These are phyloP conservation scores for Sinhomidia bicolor DNA, from an alignment of 2,888 invertebrate genomes.

Conservation along the genomic window DNA sequence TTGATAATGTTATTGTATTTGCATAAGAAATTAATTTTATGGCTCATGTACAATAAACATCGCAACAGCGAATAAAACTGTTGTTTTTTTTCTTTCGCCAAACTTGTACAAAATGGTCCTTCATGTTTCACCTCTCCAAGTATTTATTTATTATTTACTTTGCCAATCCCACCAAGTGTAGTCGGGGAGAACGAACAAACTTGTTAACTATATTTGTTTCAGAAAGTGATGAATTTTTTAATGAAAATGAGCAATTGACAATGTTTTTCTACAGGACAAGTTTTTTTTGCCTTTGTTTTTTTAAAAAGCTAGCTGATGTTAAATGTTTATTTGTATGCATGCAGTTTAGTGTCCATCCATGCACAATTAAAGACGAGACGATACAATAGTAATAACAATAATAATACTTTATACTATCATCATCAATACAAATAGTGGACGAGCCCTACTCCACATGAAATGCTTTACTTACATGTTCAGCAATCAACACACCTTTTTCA, in stretches of 20 bases:
- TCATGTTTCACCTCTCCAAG: conserved; percentile 12
- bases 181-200: neutral
- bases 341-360: neutral
- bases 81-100: conserved; percentile 31
- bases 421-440: conserved; percentile 30
- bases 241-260: conserved; percentile 54
- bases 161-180: neutral
- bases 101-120: neutral
- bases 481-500: conserved; percentile 35
- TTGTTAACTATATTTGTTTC: conserved; percentile 23
- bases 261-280: conserved; percentile 41
- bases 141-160: neutral
- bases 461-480: conserved; percentile 14
- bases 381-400: neutral
- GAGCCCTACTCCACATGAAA: conserved; percentile 33
- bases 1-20: conserved; percentile 39
- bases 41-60: conserved; percentile 39
- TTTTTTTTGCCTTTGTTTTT: conserved; percentile 6
- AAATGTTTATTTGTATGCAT: conserved; percentile 19
- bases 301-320: neutral
- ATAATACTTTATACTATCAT: no score
- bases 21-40: conserved; percentile 55
- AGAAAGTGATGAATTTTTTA: conserved; percentile 24
- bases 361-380: neutral
- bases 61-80: neutral